phyloP scores from a whole-genome alignment of 2,113 vertebrate species.

The Ptychochromis oligacanthus region DNA sequence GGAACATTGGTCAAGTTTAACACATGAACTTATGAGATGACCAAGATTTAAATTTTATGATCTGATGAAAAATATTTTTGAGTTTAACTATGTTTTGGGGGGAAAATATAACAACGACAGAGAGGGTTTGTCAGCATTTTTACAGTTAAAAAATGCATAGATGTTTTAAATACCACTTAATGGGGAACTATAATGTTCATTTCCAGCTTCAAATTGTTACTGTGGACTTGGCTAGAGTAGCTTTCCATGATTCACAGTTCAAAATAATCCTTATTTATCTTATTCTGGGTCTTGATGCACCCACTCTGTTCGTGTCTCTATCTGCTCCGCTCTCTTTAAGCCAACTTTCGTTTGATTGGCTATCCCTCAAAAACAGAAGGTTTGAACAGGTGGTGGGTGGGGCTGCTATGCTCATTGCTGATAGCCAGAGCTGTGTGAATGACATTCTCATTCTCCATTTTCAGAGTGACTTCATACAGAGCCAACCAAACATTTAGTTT shows the following conservation, averaged over 20 bases:
- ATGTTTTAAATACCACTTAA: too few relatives aligned
- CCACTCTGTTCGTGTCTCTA: neutral
- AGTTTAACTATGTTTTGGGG: too few relatives aligned
- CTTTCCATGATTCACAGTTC: too few relatives aligned
- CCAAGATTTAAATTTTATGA: too few relatives aligned
- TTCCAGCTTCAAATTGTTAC: too few relatives aligned
- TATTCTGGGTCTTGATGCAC: neutral
- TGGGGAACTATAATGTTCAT: too few relatives aligned
- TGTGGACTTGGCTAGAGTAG: too few relatives aligned
- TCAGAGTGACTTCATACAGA: neutral
- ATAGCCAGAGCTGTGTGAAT: neutral
- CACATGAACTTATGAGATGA: neutral
- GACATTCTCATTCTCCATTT: neutral
- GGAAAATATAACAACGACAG: too few relatives aligned
- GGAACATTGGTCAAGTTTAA: neutral
- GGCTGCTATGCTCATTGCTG: neutral
- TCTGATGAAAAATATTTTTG: too few relatives aligned
- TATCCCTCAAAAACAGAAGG: neutral
- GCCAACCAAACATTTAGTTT: neutral
- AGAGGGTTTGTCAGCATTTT: too few relatives aligned
- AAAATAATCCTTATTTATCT: too few relatives aligned
- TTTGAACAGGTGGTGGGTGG: neutral
- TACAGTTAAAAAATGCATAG: too few relatives aligned
- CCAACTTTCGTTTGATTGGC: neutral
- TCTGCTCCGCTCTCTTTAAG: neutral